A percentile compares a stretch with the other conserved stretches of the same genome.
These are phyloP conservation scores for Anguilla pacifica DNA, from an alignment of 2,797 vertebrate species.

Conservation along the genomic window DNA sequence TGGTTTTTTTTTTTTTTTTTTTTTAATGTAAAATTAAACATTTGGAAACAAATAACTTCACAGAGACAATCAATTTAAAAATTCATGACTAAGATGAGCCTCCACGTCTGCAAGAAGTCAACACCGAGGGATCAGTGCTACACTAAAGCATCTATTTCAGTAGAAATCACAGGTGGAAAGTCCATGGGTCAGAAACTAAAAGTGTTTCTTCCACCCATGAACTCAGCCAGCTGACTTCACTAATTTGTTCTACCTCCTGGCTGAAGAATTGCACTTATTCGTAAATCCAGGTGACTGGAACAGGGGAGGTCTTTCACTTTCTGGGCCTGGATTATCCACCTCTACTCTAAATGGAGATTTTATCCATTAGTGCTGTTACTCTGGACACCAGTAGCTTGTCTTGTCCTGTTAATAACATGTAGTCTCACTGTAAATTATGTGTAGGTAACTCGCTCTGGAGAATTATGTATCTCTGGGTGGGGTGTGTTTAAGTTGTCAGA, in stretches of 20 bases:
- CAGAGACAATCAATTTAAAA: neutral
- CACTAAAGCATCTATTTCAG: too few relatives aligned
- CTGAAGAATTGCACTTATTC: too few relatives aligned
- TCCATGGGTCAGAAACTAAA: too few relatives aligned
- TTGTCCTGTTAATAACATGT: neutral
- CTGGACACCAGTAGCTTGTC: neutral
- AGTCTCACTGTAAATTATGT: neutral
- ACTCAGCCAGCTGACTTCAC: too few relatives aligned
- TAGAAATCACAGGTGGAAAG: too few relatives aligned
- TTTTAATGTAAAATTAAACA: too few relatives aligned
- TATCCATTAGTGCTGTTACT: neutral
- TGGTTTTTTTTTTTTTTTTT: neutral
- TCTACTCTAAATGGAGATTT: neutral
- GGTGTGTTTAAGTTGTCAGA: neutral
- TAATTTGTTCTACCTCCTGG: too few relatives aligned
- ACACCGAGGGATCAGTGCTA: neutral
- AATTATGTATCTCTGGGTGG: neutral
- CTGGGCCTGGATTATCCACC: neutral
- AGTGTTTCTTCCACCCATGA: too few relatives aligned
- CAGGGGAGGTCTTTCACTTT: neutral
- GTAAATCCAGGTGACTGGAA: too few relatives aligned
- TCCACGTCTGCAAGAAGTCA: neutral
- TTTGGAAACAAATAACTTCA: neutral
- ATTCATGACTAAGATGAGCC: neutral
- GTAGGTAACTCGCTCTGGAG: slow-evolving; percentile 3